Evolutionary conservation across 2,888 invertebrate species (phyloP).

Genomic region (Rugalucina vietnamica): DNA sequence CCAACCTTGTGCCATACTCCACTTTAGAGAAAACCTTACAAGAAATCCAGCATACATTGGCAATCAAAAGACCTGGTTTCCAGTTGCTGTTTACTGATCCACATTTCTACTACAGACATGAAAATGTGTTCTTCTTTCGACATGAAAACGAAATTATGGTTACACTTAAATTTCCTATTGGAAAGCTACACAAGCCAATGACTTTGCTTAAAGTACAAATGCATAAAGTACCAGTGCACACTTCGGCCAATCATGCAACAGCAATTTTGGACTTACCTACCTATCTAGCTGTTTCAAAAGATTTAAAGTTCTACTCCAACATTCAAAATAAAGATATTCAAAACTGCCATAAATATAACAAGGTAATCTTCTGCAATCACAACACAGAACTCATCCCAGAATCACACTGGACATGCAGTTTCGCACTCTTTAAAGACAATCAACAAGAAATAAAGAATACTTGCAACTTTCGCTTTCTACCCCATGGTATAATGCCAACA

Average conservation of each 20-base stretch:
- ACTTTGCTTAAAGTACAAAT: not conserved
- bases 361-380: not conserved
- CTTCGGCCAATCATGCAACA: constrained; percentile 9
- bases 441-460: not conserved
- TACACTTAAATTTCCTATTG: constrained; percentile 10
- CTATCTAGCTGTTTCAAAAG: constrained; percentile 5
- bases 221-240: constrained; percentile 16
- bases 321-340: not conserved
- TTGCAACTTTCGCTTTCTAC: constrained; percentile 17
- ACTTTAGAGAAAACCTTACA: not conserved
- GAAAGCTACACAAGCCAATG: not conserved
- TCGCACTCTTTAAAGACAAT: not conserved
- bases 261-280: not conserved
- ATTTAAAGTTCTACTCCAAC: not conserved
- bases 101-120: constrained; percentile 9
- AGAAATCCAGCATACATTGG: not conserved
- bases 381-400: not conserved
- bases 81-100: constrained; percentile 10
- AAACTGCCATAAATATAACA: not conserved
- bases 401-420: not conserved
- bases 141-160: not conserved
- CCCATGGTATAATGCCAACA: not conserved
- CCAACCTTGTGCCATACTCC: constrained; percentile 13
- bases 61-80: not conserved
- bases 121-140: not conserved